Base-by-base conservation (phyloP, 2,113 vertebrate genomes). In the Gobius niger region DNA sequence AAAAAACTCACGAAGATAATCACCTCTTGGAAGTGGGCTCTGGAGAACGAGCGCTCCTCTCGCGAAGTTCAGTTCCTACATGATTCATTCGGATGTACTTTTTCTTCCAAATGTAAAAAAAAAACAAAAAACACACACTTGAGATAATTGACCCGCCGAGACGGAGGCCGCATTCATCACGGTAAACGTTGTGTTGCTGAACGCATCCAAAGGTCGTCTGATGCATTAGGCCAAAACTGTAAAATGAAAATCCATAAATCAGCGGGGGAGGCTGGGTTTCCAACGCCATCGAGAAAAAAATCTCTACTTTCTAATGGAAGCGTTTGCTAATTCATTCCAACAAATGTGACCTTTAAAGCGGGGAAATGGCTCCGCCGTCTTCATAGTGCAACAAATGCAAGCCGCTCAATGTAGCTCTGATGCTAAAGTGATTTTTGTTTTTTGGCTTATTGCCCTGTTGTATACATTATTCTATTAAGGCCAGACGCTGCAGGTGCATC, bases 1-100 rank as follows among this genome's bases (percentile, higher is more conserved):
- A 47, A 19, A 11, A 53, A 73, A 76, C 76, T 18, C 73, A 44
- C 46, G 42, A 70, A 63, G 57, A 54, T 63, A 18, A 65, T 51
- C 47, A 64, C 60, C 66, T 34, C 44, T 15, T 41, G 69, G 42
- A 69, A 41, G 52, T 60, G 14, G 12, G 69, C 63, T 44, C 19
- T 9, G 64, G 65, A 77, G 73, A 54, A 53, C 8, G 24, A 34
- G 1, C 24, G 3, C 24, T 34, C 24, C 24, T 4, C 24, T 34
- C 24, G 24, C 24, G 24, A 1, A 34, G 11, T 14, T 67, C 60
- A 59, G 46, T 13, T 34, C 47, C 46, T 73, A 13, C 47, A 70
- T 40, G 40, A 40, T 59, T 59, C 9, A 59, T n/a, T 8, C 14
- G 15, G 56, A 59, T 1, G 24, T 3, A 34, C 34, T 34, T 40